Evolutionary conservation across 2,113 vertebrate genomes (phyloP).

Genomic region (Amblyornis subalaris): DNA sequence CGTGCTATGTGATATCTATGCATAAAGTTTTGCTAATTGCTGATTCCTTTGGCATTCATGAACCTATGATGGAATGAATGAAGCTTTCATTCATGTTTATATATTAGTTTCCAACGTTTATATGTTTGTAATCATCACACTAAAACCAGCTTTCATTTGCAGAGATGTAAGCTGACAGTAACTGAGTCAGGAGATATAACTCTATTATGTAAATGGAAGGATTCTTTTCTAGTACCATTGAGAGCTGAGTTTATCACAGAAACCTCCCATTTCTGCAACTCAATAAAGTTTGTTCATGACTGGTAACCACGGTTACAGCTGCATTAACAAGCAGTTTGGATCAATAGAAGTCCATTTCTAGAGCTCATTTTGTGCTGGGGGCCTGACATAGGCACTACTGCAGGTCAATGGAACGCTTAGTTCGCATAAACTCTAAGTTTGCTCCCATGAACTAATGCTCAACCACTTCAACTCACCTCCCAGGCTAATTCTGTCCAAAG

Average conservation of each 20-base stretch:
- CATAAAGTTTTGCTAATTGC: conserved; percentile 40
- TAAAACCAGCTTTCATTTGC: conserved; percentile 8
- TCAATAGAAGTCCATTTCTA: neutral
- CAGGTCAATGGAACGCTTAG: neutral
- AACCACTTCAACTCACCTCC: neutral
- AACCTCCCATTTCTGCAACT: neutral
- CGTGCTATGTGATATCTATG: conserved; percentile 10
- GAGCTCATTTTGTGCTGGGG: neutral
- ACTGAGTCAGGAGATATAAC: neutral
- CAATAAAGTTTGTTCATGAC: neutral
- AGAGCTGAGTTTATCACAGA: neutral
- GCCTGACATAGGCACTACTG: neutral
- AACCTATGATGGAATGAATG: neutral
- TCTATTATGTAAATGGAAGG: neutral
- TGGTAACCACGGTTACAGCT: neutral
- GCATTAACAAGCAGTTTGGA: neutral
- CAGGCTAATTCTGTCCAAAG: neutral
- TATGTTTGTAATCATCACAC: conserved; percentile 28
- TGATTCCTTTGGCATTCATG: conserved; percentile 28
- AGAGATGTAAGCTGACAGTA: neutral
- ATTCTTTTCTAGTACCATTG: neutral
- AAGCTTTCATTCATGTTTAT: conserved; percentile 56
- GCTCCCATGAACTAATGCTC: neutral
- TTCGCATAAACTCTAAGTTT: neutral
- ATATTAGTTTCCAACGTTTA: conserved; percentile 57